Evolutionary conservation across 1,140 invertebrate genomes (phyloP), one percentile per base, ranked within the genome.

Genomic region (Temnothorax nylanderi): DNA sequence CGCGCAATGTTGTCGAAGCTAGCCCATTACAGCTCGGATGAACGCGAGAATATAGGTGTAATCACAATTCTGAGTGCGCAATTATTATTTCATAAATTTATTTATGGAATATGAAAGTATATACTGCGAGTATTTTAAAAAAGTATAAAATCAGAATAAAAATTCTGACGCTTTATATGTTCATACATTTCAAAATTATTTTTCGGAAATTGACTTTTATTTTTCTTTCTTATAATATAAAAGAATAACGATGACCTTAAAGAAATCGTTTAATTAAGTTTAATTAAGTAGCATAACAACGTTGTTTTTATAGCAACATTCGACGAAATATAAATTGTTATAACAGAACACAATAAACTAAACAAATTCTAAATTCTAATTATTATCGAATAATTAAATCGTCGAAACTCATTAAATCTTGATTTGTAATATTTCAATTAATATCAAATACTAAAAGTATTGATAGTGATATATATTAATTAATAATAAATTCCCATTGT

Each of bases 1-100:
- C 51, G 78, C 26, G 44, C 69, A 60, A 84, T 84, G 69, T 75
- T 84, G 80, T 75, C 56, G 80, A 84, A 84, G 69, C 54, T 32
- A 34, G 7, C 7, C n/a, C 26, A 34, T 60, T 47, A 58, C 13
- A 56, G 44, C 13, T 65, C 47, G 6, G 54, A 84, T 74, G 32
- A 60, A 41, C 32, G 32, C 16, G 54, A 84, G 18, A 84, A 74
- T n/a, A 8, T 49, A 21, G n/a, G 5, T 37, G 41, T 44, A 60
- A 74, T 84, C 54, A 56, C 41, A 26, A 60, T 60, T 32, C 13
- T 26, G 44, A 75, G 2, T 18, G 16, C 21, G 13, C 18, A 37
- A n/a, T 51, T 54, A 1, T 37, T 47, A n/a, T 16, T 34, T 74
- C 2, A 6, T 49, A 75, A 67, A 74, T 34, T 74, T 72, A 41